Conservation (phyloP, 2,797 vertebrate species). For the Pelodytes ibericus region DNA sequence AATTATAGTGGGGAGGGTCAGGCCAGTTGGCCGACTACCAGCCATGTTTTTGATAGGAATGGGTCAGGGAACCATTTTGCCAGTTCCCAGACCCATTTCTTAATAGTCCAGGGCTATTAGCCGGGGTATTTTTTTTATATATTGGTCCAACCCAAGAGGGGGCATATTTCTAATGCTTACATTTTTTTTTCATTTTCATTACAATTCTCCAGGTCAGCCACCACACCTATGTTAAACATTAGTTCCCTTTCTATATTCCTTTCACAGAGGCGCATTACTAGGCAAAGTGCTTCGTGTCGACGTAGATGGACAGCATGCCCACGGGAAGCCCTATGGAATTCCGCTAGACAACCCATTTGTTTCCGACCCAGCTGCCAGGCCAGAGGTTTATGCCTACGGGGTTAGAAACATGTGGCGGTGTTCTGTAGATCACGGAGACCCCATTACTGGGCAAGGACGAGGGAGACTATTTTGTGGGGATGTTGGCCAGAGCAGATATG, state of each 20-base stretch:
- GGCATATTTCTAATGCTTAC: too few relatives aligned
- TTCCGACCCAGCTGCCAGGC: slow-evolving; percentile 66
- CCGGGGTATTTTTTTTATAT: too few relatives aligned
- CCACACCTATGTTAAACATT: not conserved
- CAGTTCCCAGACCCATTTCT: too few relatives aligned
- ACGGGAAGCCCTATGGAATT: slow-evolving; percentile 70
- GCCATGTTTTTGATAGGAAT: too few relatives aligned
- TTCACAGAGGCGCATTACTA: slow-evolving; percentile 76
- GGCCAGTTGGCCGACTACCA: too few relatives aligned
- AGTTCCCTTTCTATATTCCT: not conserved
- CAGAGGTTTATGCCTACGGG: slow-evolving; percentile 80
- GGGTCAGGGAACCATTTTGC: too few relatives aligned
- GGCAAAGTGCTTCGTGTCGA: slow-evolving; percentile 85
- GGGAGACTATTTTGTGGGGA: slow-evolving; percentile 87
- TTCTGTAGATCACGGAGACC: slow-evolving; percentile 81
- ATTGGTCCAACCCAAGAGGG: too few relatives aligned
- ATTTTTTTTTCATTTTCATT: too few relatives aligned
- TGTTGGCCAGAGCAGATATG: slow-evolving; percentile 83
- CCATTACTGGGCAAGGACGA: slow-evolving; percentile 67
- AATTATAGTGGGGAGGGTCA: too few relatives aligned
- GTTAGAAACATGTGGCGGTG: slow-evolving; percentile 87
- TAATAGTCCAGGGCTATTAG: too few relatives aligned
- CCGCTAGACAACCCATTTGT: slow-evolving; percentile 82
- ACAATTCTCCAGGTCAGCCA: too few relatives aligned
- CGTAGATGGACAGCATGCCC: slow-evolving; percentile 67